phyloP scores from a whole-genome alignment of 2,888 invertebrate genomes.

The Cerastoderma edule region DNA sequence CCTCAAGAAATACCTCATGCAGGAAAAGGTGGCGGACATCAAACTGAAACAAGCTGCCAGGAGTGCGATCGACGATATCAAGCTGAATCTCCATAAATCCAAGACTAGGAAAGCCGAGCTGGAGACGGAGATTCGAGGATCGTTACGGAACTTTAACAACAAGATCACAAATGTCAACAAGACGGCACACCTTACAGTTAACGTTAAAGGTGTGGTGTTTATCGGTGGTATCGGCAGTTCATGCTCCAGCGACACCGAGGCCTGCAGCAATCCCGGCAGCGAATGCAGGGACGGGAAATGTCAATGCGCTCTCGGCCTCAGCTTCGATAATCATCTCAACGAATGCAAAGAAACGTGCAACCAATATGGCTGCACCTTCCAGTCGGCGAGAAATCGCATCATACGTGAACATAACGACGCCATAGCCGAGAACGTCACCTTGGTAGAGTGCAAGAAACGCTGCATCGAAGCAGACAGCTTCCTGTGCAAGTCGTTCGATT shows the following conservation, averaged over 20 bases:
- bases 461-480: conserved; percentile 36
- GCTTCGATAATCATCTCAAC: conserved; percentile 33
- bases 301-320: conserved; percentile 47
- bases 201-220: conserved; percentile 42
- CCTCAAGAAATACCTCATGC: conserved; percentile 32
- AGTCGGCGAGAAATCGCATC: conserved; percentile 34
- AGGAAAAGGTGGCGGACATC: conserved; percentile 36
- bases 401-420: conserved; percentile 48
- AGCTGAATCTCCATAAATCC: conserved; percentile 38
- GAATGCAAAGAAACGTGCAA: conserved; percentile 34
- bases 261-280: conserved; percentile 32
- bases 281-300: conserved; percentile 50
- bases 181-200: conserved; percentile 45
- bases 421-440: conserved; percentile 21
- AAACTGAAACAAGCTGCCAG: conserved; percentile 20
- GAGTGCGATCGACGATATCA: conserved; percentile 36
- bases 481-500: conserved; percentile 49
- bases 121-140: conserved; percentile 12
- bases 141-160: conserved; percentile 27
- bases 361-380: conserved; percentile 44
- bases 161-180: conserved; percentile 42
- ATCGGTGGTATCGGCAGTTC: conserved; percentile 48
- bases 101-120: conserved; percentile 22
- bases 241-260: conserved; percentile 36
- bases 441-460: conserved; percentile 35